These are phyloP conservation scores for Drosophila meridiana DNA, from an alignment of 2,888 invertebrate genomes.

Conservation along the genomic window DNA sequence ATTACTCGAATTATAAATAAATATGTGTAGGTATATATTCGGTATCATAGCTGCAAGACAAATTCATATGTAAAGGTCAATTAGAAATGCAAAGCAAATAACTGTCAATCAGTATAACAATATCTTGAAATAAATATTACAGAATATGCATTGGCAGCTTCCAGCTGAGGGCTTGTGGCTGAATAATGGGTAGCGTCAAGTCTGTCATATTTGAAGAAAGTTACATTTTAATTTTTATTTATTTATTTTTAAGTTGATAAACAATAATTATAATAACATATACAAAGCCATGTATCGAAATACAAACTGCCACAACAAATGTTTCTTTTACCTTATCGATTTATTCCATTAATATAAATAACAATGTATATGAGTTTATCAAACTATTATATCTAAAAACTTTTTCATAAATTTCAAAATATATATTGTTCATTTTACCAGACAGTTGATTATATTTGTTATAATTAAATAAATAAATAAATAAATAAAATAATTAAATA, in stretches of 20 bases:
- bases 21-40: not conserved
- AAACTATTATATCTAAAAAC: not conserved
- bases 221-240: too few species aligned
- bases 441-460: too few species aligned
- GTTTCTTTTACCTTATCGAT: not conserved
- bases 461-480: too few species aligned
- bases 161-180: not conserved
- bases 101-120: too few species aligned
- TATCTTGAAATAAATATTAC: not conserved
- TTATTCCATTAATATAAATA: not conserved
- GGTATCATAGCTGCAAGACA: not conserved
- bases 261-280: not conserved
- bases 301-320: too few species aligned
- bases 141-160: not conserved
- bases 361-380: not conserved
- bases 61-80: not conserved
- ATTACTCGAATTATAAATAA: not conserved
- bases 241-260: not conserved
- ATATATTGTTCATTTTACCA: too few species aligned
- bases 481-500: too few species aligned
- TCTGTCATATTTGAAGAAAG: not conserved
- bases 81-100: not conserved
- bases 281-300: too few species aligned
- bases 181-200: not conserved
- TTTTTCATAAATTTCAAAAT: too few species aligned